Base-by-base conservation (phyloP, 2,888 invertebrate species). In the Vandiemenella viatica region DNA sequence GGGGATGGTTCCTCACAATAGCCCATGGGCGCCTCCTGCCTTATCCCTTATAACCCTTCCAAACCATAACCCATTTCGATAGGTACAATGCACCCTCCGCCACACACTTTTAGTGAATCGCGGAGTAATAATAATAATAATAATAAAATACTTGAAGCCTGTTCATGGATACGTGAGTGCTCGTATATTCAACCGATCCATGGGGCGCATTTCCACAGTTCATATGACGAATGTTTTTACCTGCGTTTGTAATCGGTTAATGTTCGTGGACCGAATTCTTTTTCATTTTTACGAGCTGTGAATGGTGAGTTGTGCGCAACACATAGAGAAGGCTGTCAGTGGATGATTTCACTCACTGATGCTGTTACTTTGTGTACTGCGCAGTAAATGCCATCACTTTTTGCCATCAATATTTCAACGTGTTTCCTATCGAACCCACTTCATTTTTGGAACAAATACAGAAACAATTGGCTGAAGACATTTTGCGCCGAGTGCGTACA, bases 171-270 rank as follows among this genome's bases (percentile, higher is more conserved):
- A 58, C 46, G 48, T 55, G 44, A 37, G 55, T 51, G n/a, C n/a
- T n/a, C n/a, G 55, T 64, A 44, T 59, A 50, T 62, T 59, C 60
- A 44, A 57, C 57, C 26, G 57, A 62, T 59, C 60, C 60, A 13
- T n/a, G n/a, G n/a, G n/a, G n/a, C n/a, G n/a, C n/a, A n/a, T 49
- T 52, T 65, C 64, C 52, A 54, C 63, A 55, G 62, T 63, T 21
- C 61, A 62, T 60, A 61, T 62, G 18, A 63, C 55, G 50, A 56
- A 60, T 40, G 55, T n/a, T n/a, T n/a, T n/a, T n/a, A n/a, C n/a
- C n/a, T n/a, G 53, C 45, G 59, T 62, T 50, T 62, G 26, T 26
- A 8, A 26, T 26, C 13, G 13, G 26, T 26, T 18, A 61, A 61
- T 58, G 49, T 53, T 32, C 42, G 46, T 5, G 53, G 47, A 8